Evolutionary conservation across 2,888 invertebrate genomes (phyloP).

Genomic region (Drosophila nr. medialis): DNA sequence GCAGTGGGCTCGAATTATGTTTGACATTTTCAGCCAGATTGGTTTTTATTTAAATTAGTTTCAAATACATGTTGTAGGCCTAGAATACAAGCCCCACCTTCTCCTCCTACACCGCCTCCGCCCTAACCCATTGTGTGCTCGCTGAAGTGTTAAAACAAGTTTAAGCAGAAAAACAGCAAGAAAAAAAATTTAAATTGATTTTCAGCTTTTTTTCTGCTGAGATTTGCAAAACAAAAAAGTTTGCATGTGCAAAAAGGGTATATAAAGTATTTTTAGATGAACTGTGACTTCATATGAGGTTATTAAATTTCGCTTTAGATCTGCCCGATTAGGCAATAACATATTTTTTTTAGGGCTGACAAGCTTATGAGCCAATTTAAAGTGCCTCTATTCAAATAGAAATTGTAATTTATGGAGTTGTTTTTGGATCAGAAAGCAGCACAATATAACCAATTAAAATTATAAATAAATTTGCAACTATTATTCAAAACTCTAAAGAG

Average conservation of each 20-base stretch:
- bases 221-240: slow-evolving; percentile 38
- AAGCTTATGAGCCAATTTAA: neutral
- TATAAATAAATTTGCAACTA: neutral
- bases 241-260: slow-evolving; percentile 19
- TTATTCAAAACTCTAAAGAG: slow-evolving; percentile 10
- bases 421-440: neutral
- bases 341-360: neutral
- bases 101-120: neutral
- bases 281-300: slow-evolving; percentile 16
- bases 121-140: slow-evolving; percentile 31
- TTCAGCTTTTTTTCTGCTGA: slow-evolving; percentile 35
- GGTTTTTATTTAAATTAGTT: slow-evolving; percentile 80
- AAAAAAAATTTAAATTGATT: slow-evolving; percentile 49
- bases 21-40: slow-evolving; percentile 72
- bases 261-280: slow-evolving; percentile 27
- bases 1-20: slow-evolving; percentile 63
- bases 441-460: neutral
- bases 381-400: neutral
- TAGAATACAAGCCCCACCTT: slow-evolving; percentile 9
- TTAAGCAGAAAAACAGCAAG: slow-evolving; percentile 9
- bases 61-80: slow-evolving; percentile 60
- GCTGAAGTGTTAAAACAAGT: slow-evolving; percentile 70
- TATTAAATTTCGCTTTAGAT: slow-evolving; percentile 22
- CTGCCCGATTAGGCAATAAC: neutral
- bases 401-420: neutral